phyloP scores from a whole-genome alignment of 2,888 invertebrate species.

The Caenorhabditis auriculariae region DNA sequence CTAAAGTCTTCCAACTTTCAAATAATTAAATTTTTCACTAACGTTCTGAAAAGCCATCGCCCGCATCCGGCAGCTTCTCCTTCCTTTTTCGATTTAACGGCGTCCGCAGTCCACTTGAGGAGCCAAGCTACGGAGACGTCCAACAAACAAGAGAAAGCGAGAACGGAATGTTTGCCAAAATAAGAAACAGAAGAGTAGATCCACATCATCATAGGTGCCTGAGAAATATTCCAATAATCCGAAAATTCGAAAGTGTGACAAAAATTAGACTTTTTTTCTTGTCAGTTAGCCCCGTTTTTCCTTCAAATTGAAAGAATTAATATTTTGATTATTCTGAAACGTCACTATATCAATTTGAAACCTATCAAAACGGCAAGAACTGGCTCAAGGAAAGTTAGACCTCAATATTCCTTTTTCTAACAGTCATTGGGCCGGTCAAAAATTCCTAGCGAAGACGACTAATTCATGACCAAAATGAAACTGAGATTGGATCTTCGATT shows the following conservation, averaged over 20 bases:
- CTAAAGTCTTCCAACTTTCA: no score
- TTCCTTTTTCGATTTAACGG: background rate
- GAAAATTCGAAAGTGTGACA: background rate
- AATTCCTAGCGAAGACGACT: no score
- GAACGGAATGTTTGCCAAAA: background rate
- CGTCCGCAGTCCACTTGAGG: background rate
- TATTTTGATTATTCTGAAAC: background rate
- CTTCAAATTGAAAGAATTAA: background rate
- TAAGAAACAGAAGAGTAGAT: background rate
- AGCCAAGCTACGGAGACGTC: conserved; percentile 1
- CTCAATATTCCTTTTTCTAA: no score
- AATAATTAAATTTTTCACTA: no score
- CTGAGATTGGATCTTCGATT: no score
- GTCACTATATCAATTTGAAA: background rate
- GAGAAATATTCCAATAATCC: background rate
- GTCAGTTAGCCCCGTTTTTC: no score
- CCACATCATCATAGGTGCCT: conserved; percentile 6
- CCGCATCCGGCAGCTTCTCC: no score
- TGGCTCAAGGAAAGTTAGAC: background rate
- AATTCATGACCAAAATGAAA: no score
- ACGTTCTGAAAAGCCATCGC: no score
- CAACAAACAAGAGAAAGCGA: conserved; percentile 1
- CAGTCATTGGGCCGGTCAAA: no score
- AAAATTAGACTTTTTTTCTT: background rate
- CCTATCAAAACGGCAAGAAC: background rate